Evolutionary conservation across 2,888 invertebrate species (phyloP).

Genomic region (Platycheirus albimanus): DNA sequence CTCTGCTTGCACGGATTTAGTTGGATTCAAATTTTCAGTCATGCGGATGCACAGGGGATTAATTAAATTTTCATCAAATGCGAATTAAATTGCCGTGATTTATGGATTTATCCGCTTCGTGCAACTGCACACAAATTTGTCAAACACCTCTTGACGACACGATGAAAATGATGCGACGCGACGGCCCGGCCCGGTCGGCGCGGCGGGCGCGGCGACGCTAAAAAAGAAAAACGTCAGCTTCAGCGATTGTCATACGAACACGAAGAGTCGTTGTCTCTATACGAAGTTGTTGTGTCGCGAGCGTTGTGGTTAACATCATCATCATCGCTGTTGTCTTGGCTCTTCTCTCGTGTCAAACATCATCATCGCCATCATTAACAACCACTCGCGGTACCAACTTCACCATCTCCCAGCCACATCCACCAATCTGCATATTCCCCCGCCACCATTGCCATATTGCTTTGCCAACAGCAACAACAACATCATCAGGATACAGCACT

Average conservation of each 20-base stretch:
- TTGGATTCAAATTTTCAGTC: slow-evolving; percentile 64
- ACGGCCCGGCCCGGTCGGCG: not conserved
- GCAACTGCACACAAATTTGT: slow-evolving; percentile 71
- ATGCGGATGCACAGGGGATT: slow-evolving; percentile 72
- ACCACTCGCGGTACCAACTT: slow-evolving; percentile 41
- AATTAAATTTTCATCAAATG: slow-evolving; percentile 74
- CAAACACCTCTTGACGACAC: slow-evolving; percentile 38
- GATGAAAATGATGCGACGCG: slow-evolving; percentile 17
- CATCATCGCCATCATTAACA: slow-evolving; percentile 65
- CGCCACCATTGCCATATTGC: slow-evolving; percentile 18
- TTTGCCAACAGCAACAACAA: too few relatives aligned
- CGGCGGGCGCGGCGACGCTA: not conserved
- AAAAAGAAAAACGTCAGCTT: slow-evolving; percentile 20
- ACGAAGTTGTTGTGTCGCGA: not conserved
- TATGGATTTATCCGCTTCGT: slow-evolving; percentile 72
- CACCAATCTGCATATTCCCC: slow-evolving; percentile 64
- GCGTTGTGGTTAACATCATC: slow-evolving; percentile 55
- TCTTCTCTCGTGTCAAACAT: slow-evolving; percentile 63
- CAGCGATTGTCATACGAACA: slow-evolving; percentile 12
- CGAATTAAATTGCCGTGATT: slow-evolving; percentile 75
- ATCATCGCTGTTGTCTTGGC: slow-evolving; percentile 45
- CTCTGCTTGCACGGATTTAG: slow-evolving; percentile 15
- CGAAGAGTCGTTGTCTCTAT: slow-evolving; percentile 14
- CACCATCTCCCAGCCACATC: too few relatives aligned
- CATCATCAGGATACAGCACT: slow-evolving; percentile 1